Evolutionary conservation across 1,140 invertebrate species (phyloP).

Genomic region (Aleiodes sp.): DNA sequence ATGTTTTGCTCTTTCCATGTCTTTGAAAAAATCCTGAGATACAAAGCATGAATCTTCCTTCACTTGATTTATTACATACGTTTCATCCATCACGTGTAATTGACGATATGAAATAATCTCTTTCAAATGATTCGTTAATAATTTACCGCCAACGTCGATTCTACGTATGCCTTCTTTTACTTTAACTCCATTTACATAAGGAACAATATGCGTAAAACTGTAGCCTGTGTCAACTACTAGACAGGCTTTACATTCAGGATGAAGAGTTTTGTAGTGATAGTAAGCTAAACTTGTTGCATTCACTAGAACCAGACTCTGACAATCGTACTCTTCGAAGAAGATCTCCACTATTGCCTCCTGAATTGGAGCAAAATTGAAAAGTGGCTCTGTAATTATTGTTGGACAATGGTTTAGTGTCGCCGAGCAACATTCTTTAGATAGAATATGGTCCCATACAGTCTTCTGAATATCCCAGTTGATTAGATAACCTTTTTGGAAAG

Average conservation of each 20-base stretch:
- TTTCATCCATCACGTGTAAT: slow-evolving; percentile 98
- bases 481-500: slow-evolving; percentile 95
- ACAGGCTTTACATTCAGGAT: slow-evolving; percentile 75
- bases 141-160: slow-evolving; percentile 96
- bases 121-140: slow-evolving; percentile 97
- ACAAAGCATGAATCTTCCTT: slow-evolving; percentile 99
- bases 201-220: slow-evolving; percentile 95
- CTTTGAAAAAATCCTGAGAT: slow-evolving; percentile 83
- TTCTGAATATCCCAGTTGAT: slow-evolving; percentile 97
- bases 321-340: slow-evolving; percentile 97
- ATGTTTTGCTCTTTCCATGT: slow-evolving; percentile 81
- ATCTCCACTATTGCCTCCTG: slow-evolving; percentile 95
- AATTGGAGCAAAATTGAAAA: slow-evolving; percentile 92
- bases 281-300: slow-evolving; percentile 79
- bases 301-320: slow-evolving; percentile 82
- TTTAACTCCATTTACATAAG: slow-evolving; percentile 91
- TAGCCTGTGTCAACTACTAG: slow-evolving; percentile 94
- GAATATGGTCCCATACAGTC: slow-evolving; percentile 95
- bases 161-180: slow-evolving; percentile 80
- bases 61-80: slow-evolving; percentile 97
- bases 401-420: slow-evolving; percentile 81
- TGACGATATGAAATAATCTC: slow-evolving; percentile 97
- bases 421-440: slow-evolving; percentile 87
- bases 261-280: slow-evolving; percentile 70
- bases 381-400: slow-evolving; percentile 92